Conservation (phyloP, 1,140 invertebrate species). For the Caenorhabditis remanei region DNA sequence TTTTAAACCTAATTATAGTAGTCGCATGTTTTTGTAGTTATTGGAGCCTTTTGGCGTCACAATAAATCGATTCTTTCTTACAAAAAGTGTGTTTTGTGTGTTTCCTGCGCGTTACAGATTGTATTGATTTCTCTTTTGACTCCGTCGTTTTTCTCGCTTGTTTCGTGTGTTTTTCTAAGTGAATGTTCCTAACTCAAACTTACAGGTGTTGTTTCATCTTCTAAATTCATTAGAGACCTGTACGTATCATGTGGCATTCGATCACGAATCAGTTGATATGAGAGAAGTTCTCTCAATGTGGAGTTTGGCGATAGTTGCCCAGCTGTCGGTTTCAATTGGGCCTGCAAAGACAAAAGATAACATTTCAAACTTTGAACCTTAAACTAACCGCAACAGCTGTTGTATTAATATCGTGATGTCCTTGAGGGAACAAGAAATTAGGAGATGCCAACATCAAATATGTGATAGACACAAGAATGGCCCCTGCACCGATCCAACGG, state of each 20-base stretch:
- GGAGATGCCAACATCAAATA: constrained; percentile 74
- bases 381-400: constrained; percentile 70
- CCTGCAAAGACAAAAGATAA: constrained; percentile 51
- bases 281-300: constrained; percentile 67
- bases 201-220: constrained; percentile 38
- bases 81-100: too few species aligned
- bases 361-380: background rate
- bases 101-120: too few species aligned
- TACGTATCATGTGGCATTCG: constrained; percentile 65
- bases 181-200: constrained; percentile 9
- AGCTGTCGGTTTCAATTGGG: constrained; percentile 58
- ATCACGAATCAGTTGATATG: constrained; percentile 70
- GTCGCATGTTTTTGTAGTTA: too few species aligned
- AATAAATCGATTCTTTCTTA: too few species aligned
- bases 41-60: too few species aligned
- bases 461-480: constrained; percentile 75
- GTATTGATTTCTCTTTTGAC: too few species aligned
- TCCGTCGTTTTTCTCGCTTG: too few species aligned
- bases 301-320: constrained; percentile 66
- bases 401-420: constrained; percentile 70
- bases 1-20: too few species aligned
- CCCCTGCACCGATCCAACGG: constrained; percentile 75
- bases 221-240: constrained; percentile 39
- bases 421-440: constrained; percentile 75
- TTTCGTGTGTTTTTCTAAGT: background rate